Evolutionary conservation across 30 jellyfish, hydroid and myxozoan species (phyloP).

Genomic region (Aurelia aurita complex sp. Pacific): DNA sequence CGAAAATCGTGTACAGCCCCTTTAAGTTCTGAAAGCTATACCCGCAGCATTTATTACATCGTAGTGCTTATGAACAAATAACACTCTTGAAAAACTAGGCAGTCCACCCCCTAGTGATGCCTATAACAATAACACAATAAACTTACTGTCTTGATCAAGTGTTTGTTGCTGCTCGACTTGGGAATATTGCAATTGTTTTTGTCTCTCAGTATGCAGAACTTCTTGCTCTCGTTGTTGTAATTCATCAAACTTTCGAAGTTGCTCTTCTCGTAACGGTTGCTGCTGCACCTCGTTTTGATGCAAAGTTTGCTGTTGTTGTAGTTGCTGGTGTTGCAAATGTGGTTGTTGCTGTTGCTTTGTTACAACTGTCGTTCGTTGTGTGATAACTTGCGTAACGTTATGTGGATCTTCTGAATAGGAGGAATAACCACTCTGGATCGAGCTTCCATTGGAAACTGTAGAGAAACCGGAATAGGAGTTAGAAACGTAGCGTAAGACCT

Average conservation of each 20-base stretch:
- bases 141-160: constrained; percentile 32
- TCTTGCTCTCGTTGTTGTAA: constrained; percentile 21
- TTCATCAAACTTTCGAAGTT: neutral
- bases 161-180: constrained; percentile 20
- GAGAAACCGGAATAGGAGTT: neutral
- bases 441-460: constrained; percentile 62
- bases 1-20: too few relatives aligned
- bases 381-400: constrained; percentile 4
- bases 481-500: too few relatives aligned
- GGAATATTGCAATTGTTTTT: constrained; percentile 46
- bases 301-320: neutral
- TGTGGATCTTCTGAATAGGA: constrained; percentile 36
- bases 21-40: too few relatives aligned
- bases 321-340: constrained; percentile 19
- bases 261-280: constrained; percentile 1
- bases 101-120: too few relatives aligned
- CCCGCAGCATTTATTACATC: too few relatives aligned
- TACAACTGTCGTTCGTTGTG: constrained; percentile 10
- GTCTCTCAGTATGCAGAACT: constrained; percentile 28
- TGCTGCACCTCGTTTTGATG: neutral
- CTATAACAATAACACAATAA: too few relatives aligned
- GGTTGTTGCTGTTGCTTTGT: constrained; percentile 5
- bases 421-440: constrained; percentile 52
- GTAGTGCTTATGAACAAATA: too few relatives aligned
- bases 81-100: too few relatives aligned